A percentile compares a stretch with the other conserved stretches of the same genome.
Conservation (phyloP, 2,888 invertebrate species). For the Andrena minutula region DNA sequence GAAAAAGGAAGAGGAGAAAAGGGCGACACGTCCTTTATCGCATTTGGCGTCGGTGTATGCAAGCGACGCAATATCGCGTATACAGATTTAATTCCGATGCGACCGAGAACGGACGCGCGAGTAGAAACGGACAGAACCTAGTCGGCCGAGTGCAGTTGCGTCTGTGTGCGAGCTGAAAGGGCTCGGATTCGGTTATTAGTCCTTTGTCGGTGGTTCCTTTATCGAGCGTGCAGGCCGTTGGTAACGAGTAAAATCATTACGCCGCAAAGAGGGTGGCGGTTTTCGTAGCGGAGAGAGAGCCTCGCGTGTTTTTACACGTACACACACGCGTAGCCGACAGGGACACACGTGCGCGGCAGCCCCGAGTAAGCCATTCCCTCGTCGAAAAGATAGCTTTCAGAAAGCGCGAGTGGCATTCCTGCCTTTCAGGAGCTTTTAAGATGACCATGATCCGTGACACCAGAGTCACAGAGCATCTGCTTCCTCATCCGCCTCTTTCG, state of each 20-base stretch:
- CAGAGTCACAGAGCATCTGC: constrained; percentile 65
- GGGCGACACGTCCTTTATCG: constrained; percentile 9
- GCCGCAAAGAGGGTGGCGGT: not conserved
- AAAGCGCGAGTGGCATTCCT: constrained; percentile 55
- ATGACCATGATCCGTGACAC: constrained; percentile 74
- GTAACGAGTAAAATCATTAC: constrained; percentile 23
- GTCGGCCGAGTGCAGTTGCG: not conserved
- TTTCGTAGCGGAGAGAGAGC: constrained; percentile 5
- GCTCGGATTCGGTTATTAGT: constrained; percentile 22
- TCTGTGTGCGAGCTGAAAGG: not conserved
- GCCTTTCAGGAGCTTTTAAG: constrained; percentile 70
- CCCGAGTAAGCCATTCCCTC: constrained; percentile 59
- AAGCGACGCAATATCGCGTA: constrained; percentile 1
- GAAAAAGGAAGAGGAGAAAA: not conserved
- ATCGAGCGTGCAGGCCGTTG: not conserved
- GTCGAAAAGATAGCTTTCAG: constrained; percentile 71
- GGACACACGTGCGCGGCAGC: constrained; percentile 14
- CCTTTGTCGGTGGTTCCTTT: constrained; percentile 11
- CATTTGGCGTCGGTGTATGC: not conserved
- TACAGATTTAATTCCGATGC: constrained; percentile 14
- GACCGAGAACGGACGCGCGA: not conserved
- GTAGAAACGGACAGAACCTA: not conserved
- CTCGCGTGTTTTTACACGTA: constrained; percentile 28
- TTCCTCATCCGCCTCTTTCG: constrained; percentile 60
- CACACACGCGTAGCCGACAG: not conserved